phyloP scores from a whole-genome alignment of 2,888 invertebrate species.

The Dyspetes luteomarginatus region DNA sequence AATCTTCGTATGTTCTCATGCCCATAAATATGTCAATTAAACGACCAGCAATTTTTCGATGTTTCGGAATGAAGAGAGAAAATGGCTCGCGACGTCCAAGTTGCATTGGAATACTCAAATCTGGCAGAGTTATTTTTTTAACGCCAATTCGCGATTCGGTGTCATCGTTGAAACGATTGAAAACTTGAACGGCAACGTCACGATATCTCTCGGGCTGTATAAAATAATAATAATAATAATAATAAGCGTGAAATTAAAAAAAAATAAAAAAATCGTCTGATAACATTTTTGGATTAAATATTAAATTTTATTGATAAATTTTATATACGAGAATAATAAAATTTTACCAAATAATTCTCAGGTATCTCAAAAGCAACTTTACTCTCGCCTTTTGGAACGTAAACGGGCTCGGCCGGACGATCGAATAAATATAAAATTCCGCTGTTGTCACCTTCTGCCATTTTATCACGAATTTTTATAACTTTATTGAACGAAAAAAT shows the following conservation, averaged over 20 bases:
- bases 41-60: slow-evolving; percentile 88
- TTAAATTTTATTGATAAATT: not conserved
- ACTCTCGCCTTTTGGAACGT: slow-evolving; percentile 89
- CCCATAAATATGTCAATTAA: slow-evolving; percentile 89
- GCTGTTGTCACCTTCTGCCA: slow-evolving; percentile 58
- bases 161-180: slow-evolving; percentile 86
- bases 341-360: slow-evolving; percentile 87
- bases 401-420: slow-evolving; percentile 90
- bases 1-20: slow-evolving; percentile 89
- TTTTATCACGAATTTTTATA: slow-evolving; percentile 24
- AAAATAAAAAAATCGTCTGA: too few relatives aligned
- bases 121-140: slow-evolving; percentile 87
- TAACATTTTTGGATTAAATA: slow-evolving; percentile 4
- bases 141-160: slow-evolving; percentile 84
- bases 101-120: slow-evolving; percentile 86
- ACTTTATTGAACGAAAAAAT: not conserved
- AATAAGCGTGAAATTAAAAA: too few relatives aligned
- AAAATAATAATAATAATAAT: too few relatives aligned
- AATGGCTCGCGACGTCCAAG: slow-evolving; percentile 88
- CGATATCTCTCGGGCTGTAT: slow-evolving; percentile 85
- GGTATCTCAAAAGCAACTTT: slow-evolving; percentile 87
- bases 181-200: slow-evolving; percentile 85
- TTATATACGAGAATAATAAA: not conserved
- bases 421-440: slow-evolving; percentile 86
- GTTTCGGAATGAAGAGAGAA: slow-evolving; percentile 89